phyloP scores from a whole-genome alignment of 2,888 invertebrate species.

The Philonicus albiceps region DNA sequence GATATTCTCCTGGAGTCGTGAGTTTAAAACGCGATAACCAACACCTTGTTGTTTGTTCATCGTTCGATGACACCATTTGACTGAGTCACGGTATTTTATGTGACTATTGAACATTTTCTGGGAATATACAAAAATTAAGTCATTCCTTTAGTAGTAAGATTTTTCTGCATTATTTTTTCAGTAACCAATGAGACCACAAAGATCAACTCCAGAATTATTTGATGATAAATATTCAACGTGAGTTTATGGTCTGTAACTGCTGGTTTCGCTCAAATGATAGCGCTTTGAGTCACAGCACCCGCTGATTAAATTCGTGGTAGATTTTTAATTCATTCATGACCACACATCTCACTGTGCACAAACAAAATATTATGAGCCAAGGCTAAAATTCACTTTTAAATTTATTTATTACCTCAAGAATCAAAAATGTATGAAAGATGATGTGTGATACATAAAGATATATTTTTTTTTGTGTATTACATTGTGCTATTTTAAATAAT shows the following conservation, averaged over 20 bases:
- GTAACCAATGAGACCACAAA: neutral
- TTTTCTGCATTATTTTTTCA: neutral
- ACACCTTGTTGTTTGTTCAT: neutral
- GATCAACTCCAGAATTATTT: neutral
- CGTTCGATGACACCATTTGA: neutral
- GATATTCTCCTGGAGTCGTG: neutral
- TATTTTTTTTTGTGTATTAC: neutral
- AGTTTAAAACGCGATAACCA: neutral
- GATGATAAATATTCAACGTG: neutral
- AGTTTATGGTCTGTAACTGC: neutral
- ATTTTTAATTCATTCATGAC: neutral
- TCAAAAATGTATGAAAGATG: neutral
- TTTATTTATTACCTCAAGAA: neutral
- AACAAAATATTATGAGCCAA: neutral
- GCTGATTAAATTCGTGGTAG: neutral
- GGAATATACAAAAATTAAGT: neutral
- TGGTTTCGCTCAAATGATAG: neutral
- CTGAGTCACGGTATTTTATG: neutral
- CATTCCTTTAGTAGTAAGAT: neutral
- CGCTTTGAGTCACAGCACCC: neutral
- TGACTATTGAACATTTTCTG: neutral
- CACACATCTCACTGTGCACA: neutral
- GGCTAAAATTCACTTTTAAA: neutral
- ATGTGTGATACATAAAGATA: neutral
- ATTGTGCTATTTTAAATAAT: neutral